These are phyloP conservation scores for Gerris buenoi DNA, from an alignment of 1,140 invertebrate species.

Conservation along the genomic window DNA sequence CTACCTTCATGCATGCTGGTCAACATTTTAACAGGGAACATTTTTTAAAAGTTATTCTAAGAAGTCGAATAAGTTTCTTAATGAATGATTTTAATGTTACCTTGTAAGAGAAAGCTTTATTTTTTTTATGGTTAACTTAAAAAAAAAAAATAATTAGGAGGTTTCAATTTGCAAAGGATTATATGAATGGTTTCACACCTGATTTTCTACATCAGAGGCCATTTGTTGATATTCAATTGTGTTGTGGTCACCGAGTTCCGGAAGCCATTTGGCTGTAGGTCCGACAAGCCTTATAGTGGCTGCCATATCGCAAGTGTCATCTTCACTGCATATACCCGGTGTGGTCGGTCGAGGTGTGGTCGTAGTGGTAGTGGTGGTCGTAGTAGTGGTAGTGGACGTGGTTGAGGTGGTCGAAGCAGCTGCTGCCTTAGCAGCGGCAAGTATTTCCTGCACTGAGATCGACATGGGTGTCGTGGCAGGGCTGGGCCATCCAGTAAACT, in stretches of 20 bases:
- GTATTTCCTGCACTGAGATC: slow-evolving; percentile 61
- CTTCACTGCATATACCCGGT: slow-evolving; percentile 53
- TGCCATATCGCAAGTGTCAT: slow-evolving; percentile 59
- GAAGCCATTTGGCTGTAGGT: slow-evolving; percentile 57
- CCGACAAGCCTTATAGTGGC: slow-evolving; percentile 69
- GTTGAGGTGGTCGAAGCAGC: slow-evolving; percentile 35
- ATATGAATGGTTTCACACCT: too few relatives aligned
- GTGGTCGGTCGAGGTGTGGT: slow-evolving; percentile 56
- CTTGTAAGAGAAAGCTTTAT: too few relatives aligned
- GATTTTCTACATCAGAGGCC: slow-evolving; percentile 58
- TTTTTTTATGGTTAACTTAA: too few relatives aligned
- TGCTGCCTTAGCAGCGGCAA: slow-evolving; percentile 48
- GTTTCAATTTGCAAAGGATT: too few relatives aligned
- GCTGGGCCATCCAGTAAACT: slow-evolving; percentile 78
- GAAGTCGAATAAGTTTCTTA: too few relatives aligned
- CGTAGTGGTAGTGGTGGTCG: slow-evolving; percentile 60
- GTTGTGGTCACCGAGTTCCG: slow-evolving; percentile 68
- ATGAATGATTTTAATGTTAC: too few relatives aligned
- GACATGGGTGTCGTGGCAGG: slow-evolving; percentile 68
- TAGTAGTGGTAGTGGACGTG: slow-evolving; percentile 46
- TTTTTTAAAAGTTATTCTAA: too few relatives aligned
- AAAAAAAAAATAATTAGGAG: too few relatives aligned
- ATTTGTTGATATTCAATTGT: slow-evolving; percentile 70
- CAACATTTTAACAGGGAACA: too few relatives aligned
- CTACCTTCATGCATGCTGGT: too few relatives aligned